Percentiles rank a stretch among this genome's conserved stretches.
phyloP scores from a whole-genome alignment of 1,140 invertebrate genomes.

The Plutomurus gul region DNA sequence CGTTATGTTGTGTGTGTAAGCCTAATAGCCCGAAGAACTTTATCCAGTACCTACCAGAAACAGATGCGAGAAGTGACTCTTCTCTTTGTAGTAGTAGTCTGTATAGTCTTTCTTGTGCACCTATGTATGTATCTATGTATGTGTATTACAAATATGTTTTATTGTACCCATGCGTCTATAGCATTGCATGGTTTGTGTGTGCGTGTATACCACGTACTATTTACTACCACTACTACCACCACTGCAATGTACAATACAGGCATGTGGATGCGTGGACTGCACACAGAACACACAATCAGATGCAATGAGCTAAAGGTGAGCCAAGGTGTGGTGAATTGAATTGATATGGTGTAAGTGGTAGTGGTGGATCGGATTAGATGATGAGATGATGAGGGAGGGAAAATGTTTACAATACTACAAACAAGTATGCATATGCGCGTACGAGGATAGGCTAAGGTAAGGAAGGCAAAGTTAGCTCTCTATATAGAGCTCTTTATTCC shows the following conservation, averaged over 20 bases:
- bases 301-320: neutral
- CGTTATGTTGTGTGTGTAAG: neutral
- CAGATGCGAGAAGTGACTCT: neutral
- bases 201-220: too few species aligned
- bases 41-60: neutral
- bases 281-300: neutral
- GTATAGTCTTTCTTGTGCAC: neutral
- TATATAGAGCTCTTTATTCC: neutral
- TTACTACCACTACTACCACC: too few species aligned
- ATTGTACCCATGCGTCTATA: too few species aligned
- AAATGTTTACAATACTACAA: neutral
- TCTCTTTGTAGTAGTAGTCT: neutral
- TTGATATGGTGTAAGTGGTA: constrained; percentile 3
- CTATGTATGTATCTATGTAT: neutral
- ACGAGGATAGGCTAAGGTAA: neutral
- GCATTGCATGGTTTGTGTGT: too few species aligned
- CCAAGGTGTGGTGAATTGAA: neutral
- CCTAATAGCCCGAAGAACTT: neutral
- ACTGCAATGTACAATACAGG: too few species aligned
- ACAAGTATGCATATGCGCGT: neutral
- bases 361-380: constrained; percentile 13
- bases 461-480: neutral
- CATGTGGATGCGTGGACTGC: too few species aligned
- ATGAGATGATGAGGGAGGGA: constrained; percentile 26
- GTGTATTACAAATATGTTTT: too few species aligned